Conservation (phyloP, 1,140 invertebrate species). For the Drepana arcuata region DNA sequence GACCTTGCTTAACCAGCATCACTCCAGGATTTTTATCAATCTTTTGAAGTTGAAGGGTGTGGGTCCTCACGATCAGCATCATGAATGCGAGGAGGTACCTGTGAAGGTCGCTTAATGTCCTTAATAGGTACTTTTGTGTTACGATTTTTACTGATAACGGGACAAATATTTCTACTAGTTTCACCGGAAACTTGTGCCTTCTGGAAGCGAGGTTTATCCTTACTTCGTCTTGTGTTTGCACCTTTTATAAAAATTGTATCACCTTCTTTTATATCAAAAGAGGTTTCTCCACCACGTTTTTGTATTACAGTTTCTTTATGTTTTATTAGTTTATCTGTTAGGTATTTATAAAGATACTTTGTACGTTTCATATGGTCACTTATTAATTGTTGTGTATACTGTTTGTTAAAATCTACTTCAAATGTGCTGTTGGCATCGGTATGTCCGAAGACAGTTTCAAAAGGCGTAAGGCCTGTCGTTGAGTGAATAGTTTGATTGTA, state of each 20-base stretch:
- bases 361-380: constrained; percentile 10
- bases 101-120: constrained; percentile 10
- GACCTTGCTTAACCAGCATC: constrained; percentile 11
- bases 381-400: constrained; percentile 12
- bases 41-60: constrained; percentile 13
- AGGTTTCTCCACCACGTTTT: background rate
- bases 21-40: constrained; percentile 14
- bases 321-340: background rate
- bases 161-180: constrained; percentile 10
- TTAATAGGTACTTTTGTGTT: constrained; percentile 18
- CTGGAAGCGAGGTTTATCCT: constrained; percentile 20
- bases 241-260: constrained; percentile 17
- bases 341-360: constrained; percentile 2
- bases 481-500: constrained; percentile 17
- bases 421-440: constrained; percentile 6
- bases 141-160: constrained; percentile 11
- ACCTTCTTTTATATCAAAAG: constrained; percentile 6
- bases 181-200: constrained; percentile 13
- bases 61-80: constrained; percentile 3
- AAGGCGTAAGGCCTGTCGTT: constrained; percentile 11
- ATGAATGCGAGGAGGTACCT: constrained; percentile 6
- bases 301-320: background rate
- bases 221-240: constrained; percentile 17
- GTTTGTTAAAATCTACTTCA: constrained; percentile 8
- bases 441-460: constrained; percentile 16